These are phyloP conservation scores for Acanthurus lineatus DNA, from an alignment of 2,797 vertebrate species.

Conservation along the genomic window DNA sequence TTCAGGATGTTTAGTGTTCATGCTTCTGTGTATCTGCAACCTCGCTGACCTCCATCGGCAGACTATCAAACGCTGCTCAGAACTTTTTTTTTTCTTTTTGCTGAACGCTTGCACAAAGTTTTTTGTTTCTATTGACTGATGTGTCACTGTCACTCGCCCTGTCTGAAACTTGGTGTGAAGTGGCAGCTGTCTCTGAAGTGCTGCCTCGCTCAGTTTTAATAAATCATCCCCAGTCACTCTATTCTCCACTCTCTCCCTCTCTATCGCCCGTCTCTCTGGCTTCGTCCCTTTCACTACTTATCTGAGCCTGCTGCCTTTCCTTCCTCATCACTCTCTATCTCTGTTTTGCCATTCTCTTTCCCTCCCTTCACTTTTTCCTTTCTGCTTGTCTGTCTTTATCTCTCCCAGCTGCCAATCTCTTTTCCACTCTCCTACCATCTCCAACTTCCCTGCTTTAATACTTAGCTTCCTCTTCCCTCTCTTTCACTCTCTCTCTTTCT, in stretches of 20 bases:
- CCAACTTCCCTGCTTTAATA: conserved; percentile 41
- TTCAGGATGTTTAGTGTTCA: conserved; percentile 4
- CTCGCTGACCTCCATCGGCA: conserved; percentile 5
- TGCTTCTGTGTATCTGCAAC: conserved; percentile 1
- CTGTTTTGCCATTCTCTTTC: conserved; percentile 46
- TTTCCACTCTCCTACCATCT: conserved; percentile 50
- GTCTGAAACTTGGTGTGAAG: conserved; percentile 64
- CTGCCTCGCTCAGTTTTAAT: conserved; percentile 63
- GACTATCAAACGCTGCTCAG: conserved; percentile 27
- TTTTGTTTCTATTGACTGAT: conserved; percentile 55
- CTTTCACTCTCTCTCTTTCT: conserved; percentile 19
- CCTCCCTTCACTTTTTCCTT: conserved; percentile 37
- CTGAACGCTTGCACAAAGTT: conserved; percentile 23
- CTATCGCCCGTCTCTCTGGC: conserved; percentile 20
- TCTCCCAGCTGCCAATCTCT: conserved; percentile 67
- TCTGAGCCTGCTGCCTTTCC: conserved; percentile 58
- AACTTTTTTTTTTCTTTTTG: conserved; percentile 41
- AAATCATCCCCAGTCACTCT: conserved; percentile 61
- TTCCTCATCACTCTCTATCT: conserved; percentile 43
- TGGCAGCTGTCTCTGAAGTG: conserved; percentile 67
- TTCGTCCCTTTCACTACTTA: conserved; percentile 59
- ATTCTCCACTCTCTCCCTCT: conserved; percentile 19
- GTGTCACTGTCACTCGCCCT: conserved; percentile 39
- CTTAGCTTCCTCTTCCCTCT: conserved; percentile 42
- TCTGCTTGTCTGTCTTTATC: conserved; percentile 66